Conservation (phyloP, 2,797 vertebrate species). For the Lagodon rhomboides region DNA sequence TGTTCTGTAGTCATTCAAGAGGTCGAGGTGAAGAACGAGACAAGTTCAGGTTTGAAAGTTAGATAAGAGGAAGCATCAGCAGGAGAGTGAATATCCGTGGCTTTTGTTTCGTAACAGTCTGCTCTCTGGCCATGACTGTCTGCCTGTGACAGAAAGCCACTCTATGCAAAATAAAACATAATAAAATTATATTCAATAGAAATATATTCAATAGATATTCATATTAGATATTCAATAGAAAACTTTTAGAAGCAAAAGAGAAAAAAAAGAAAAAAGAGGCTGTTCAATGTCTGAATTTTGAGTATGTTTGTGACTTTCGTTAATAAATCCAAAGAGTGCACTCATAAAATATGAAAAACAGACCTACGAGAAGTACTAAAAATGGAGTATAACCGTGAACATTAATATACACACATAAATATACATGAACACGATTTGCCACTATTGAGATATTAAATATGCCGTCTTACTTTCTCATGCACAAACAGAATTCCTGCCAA, state of each 20-base stretch:
- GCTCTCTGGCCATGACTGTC: background rate
- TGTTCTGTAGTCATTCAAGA: background rate
- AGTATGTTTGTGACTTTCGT: too few species aligned
- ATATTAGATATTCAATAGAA: too few species aligned
- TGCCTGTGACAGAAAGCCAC: background rate
- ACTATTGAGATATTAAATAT: slow-evolving; percentile 13
- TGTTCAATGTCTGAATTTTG: too few species aligned
- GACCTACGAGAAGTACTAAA: background rate
- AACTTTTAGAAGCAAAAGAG: too few species aligned
- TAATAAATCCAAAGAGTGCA: background rate
- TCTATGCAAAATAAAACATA: background rate
- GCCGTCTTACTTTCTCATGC: slow-evolving; percentile 14
- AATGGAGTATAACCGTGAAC: background rate
- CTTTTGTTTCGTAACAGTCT: background rate
- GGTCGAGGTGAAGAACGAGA: background rate
- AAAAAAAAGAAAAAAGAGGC: too few species aligned
- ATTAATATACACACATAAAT: slow-evolving; percentile 20
- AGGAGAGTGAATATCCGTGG: background rate
- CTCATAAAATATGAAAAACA: background rate
- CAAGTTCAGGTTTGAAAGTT: background rate
- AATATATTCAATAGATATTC: too few species aligned
- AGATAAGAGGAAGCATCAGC: background rate
- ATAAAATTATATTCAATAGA: too few species aligned
- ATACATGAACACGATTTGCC: background rate
- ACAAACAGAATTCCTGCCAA: slow-evolving; percentile 44